Evolutionary conservation across 2,888 invertebrate species (phyloP), one percentile per base, ranked within the genome.

Genomic region (Ferrisia virgata): DNA sequence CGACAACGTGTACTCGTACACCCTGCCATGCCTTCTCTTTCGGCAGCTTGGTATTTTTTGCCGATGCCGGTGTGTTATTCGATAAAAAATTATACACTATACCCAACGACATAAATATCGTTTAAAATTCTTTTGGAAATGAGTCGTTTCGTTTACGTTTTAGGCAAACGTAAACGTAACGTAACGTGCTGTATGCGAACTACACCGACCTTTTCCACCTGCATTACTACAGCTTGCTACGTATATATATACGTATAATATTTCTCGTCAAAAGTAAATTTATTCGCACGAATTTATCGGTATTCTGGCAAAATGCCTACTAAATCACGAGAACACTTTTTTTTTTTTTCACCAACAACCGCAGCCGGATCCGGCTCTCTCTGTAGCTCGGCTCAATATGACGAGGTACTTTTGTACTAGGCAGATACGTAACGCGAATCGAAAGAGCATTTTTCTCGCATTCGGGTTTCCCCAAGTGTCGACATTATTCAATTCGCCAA

Each of bases 221-320:
- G 79, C 79, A 79, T 79, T 79, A 22, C n/a, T n/a, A n/a, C n/a
- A n/a, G n/a, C n/a, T n/a, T n/a, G n/a, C n/a, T n/a, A n/a, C n/a
- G n/a, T n/a, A n/a, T n/a, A n/a, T n/a, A n/a, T n/a, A n/a, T 31
- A 78, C 36, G 36, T 47, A 47, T 79, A 79, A 79, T 79, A 79
- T 79, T 79, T 79, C 79, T 28, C 79, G 79, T 79, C 79, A 79
- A 79, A 79, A 79, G 22, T 43, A 28, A 79, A 79, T 79, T 79
- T 79, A 79, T 79, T 79, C 43, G 25, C 13, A 47, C 43, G 79
- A 79, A 28, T 79, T 79, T 79, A 43, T 9, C 78, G 8, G 39
- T 40, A 40, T 40, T 78, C 43, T 79, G 79, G 79, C 79, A 79
- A 79, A 79, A 40, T 47, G 79, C 79, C 79, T 79, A 39, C 79